Base-by-base conservation (phyloP, 1,140 invertebrate species). In the Eubasilissa regina region DNA sequence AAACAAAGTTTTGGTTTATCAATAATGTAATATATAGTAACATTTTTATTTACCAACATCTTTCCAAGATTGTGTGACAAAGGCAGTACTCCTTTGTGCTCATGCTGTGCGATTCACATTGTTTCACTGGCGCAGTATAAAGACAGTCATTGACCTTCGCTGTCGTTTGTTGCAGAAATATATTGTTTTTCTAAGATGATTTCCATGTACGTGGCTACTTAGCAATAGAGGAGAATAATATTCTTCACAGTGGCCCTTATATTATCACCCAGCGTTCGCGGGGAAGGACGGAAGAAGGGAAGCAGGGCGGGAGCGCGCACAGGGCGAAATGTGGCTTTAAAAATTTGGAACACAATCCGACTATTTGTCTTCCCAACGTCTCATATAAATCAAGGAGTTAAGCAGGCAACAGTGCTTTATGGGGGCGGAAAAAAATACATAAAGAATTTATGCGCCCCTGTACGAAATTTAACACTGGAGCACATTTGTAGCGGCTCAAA, bases 341-440 rank as follows among this genome's bases (percentile, higher is more conserved):
- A 89, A 89, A 89, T 89, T 89, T 89, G 89, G 88, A 89, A 89
- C 89, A 89, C 89, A 89, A 89, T 89, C 89, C 89, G 84, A 87
- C 89, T 89, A 89, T 89, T 89, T 89, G 89, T 89, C 89, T 89
- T 89, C 86, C 87, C 84, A 89, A 89, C 88, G 88, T 89, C 87
- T 89, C 88, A 85, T 89, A 89, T 89, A 89, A 89, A 89, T 89
- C 89, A 89, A 89, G 89, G 88, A 89, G 89, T 89, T 89, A 89
- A 89, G 87, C 88, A 89, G 89, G 87, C 89, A 89, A 89, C 89
- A 89, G 89, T 89, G 89, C 87, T 89, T 89, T 89, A 89, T 89
- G 86, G 88, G 83, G 86, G 87, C 87, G 88, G 88, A 89, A 89
- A 89, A 73, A 88, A 86, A 87, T 82, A 82, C 81, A 82, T 82